Percentiles rank a stretch among this genome's conserved stretches.
Conservation (phyloP, 1,140 invertebrate genomes). For the Caerostris extrusa region DNA sequence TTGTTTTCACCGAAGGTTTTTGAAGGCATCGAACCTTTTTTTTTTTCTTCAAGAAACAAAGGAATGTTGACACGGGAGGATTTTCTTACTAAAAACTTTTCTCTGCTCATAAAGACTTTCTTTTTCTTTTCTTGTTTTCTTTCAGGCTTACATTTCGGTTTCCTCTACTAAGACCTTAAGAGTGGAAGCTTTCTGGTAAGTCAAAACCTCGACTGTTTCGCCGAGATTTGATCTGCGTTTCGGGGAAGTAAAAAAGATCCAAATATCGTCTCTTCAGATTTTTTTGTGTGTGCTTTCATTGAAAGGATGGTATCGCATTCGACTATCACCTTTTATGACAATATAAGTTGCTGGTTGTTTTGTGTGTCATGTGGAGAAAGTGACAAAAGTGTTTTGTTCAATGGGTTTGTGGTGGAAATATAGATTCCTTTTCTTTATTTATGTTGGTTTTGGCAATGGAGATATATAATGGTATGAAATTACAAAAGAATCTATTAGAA, state of each 20-base stretch:
- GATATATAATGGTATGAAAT: no score
- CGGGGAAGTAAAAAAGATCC: background rate
- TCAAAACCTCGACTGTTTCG: background rate
- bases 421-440: no score
- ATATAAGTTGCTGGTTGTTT: background rate
- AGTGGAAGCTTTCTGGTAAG: constrained; percentile 10
- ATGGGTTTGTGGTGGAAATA: no score
- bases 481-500: no score
- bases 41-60: background rate
- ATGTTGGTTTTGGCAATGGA: no score
- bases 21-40: background rate
- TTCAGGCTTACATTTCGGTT: background rate
- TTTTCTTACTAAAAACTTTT: constrained; percentile 24
- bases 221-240: constrained; percentile 23
- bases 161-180: background rate
- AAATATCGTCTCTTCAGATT: background rate
- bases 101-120: background rate
- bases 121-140: background rate
- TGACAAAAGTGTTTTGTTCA: background rate
- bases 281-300: background rate
- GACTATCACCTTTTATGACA: constrained; percentile 2
- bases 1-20: background rate
- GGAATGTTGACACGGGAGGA: background rate
- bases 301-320: background rate
- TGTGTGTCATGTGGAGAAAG: background rate